phyloP scores from a whole-genome alignment of 2,113 vertebrate species.

The Takifugu flavidus region DNA sequence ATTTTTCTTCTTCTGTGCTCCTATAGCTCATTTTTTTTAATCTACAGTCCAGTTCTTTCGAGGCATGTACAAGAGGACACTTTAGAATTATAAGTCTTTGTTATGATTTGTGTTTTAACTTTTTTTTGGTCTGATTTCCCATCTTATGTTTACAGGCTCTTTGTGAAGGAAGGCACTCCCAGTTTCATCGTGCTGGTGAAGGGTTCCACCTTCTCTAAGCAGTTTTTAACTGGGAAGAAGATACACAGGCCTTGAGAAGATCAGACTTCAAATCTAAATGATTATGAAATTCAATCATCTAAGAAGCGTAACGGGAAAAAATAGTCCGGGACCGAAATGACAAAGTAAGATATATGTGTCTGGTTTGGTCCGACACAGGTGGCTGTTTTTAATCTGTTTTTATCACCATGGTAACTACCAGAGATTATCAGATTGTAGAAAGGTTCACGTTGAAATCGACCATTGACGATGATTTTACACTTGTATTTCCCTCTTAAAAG shows the following conservation, averaged over 20 bases:
- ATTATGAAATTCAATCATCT: not conserved
- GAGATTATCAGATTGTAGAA: too few species aligned
- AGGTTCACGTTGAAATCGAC: too few species aligned
- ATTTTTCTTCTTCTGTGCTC: not conserved
- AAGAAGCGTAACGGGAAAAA: not conserved
- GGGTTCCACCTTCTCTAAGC: conserved; percentile 76
- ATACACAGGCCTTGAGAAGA: conserved; percentile 59
- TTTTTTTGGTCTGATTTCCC: not conserved
- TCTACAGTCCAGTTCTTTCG: too few species aligned
- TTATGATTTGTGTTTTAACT: not conserved
- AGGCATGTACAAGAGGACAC: not conserved
- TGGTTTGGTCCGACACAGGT: too few species aligned
- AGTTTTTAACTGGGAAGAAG: conserved; percentile 80
- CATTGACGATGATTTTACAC: too few species aligned
- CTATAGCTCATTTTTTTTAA: not conserved
- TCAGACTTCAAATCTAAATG: not conserved
- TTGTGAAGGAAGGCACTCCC: conserved; percentile 84
- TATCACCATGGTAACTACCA: too few species aligned
- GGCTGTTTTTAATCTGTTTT: too few species aligned
- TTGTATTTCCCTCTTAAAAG: too few species aligned
- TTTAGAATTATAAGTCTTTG: not conserved
- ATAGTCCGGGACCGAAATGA: too few species aligned
- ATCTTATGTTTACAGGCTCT: conserved; percentile 77
- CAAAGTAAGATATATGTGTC: too few species aligned
- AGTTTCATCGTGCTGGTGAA: conserved; percentile 82